Evolutionary conservation across 2,113 vertebrate species (phyloP), one percentile per base, ranked within the genome.

Genomic region (Neodontobutis hainanensis): DNA sequence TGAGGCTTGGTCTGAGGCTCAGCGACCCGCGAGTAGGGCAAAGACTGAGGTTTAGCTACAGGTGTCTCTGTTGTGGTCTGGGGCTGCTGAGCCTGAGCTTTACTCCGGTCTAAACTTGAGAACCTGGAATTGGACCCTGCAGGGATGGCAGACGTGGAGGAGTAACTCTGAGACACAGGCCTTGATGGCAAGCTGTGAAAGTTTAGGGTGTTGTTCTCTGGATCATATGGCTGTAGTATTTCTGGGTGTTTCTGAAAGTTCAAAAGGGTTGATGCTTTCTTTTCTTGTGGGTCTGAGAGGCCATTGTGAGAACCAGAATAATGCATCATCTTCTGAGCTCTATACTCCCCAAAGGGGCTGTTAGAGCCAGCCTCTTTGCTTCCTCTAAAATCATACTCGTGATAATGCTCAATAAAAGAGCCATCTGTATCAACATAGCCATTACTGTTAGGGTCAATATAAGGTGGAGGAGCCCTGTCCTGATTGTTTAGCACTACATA

Each of bases 401-500:
- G 57, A 67, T 51, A 92, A 78, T 93, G 88, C 47, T 91, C 92
- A 11, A 81, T 75, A 14, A 91, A 81, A 65, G 91, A 81, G 15
- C 86, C 88, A 11, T 87, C 90, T 14, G 85, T 35, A 42, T 92
- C 82, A 2, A 87, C 11, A 61, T 79, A 88, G 6, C 86, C 89
- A 44, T 94, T 93, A 12, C 88, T 92, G 80, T 90, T 89, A 16
- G 94, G 48, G 64, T 84, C 73, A 16, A 67, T n/a, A 62, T 87
- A 92, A 58, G 92, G 82, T 6, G 93, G 82, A 27, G 92, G 68
- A 19, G 83, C 91, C 5, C 88, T 89, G 59, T 98, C 96, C 0
- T 95, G 93, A 75, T 98, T 98, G 83, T 99, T 98, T 61, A 99
- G 92, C 44, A 99, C 96, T 6, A 99, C 95, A 57, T 97, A 99